Evolutionary conservation across 2,113 vertebrate species (phyloP).

Genomic region (Pachycephala philippinensis): DNA sequence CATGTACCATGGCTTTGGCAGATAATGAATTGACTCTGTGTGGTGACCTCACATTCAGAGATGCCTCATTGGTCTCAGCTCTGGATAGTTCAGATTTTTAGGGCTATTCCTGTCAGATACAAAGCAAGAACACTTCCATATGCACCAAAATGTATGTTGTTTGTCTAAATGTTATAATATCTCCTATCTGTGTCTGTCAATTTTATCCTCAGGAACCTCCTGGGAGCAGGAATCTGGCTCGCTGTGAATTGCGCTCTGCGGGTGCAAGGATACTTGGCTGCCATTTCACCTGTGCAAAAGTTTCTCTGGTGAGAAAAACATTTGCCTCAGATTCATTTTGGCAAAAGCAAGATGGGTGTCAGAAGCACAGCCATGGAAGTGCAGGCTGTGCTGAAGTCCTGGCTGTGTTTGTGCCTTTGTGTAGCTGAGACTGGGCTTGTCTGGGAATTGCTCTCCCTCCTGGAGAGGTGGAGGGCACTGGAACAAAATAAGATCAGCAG

Average conservation of each 20-base stretch:
- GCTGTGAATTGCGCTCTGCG: conserved; percentile 2
- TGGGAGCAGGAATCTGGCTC: not conserved
- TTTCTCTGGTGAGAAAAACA: conserved; percentile 57
- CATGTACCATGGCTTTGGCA: not conserved
- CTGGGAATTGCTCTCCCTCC: not conserved
- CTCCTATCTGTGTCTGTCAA: not conserved
- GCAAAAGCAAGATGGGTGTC: not conserved
- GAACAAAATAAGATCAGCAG: not conserved
- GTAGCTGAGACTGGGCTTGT: not conserved
- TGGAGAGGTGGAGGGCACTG: not conserved
- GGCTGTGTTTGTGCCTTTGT: not conserved
- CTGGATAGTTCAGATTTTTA: not conserved
- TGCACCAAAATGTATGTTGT: not conserved
- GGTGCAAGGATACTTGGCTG: not conserved
- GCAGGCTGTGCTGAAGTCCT: not conserved
- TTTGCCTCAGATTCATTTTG: not conserved
- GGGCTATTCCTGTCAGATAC: not conserved
- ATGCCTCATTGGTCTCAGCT: not conserved
- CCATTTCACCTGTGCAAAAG: conserved; percentile 58
- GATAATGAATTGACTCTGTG: not conserved
- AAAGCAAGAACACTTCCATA: not conserved
- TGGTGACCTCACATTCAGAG: not conserved
- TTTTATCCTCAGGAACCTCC: conserved; percentile 17
- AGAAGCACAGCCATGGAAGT: not conserved
- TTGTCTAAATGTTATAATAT: not conserved